These are phyloP conservation scores for Podarcis siculus DNA, from an alignment of 2,797 vertebrate genomes.

Conservation along the genomic window DNA sequence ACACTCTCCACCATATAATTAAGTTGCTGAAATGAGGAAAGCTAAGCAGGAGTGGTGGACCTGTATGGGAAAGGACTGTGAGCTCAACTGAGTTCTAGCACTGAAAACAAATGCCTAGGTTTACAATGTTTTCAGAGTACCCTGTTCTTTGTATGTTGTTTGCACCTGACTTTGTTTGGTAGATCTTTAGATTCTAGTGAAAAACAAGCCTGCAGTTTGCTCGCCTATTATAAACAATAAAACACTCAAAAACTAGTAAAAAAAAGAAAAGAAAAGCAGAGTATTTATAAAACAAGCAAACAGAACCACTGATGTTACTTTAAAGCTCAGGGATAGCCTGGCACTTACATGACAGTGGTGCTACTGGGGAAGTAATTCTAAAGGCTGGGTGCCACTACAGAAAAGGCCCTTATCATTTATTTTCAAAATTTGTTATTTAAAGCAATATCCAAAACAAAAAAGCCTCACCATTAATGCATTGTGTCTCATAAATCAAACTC, in stretches of 20 bases:
- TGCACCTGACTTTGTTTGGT: no score
- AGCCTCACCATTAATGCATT: slow-evolving; percentile 81
- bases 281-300: background rate
- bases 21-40: no score
- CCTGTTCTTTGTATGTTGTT: no score
- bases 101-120: no score
- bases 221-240: background rate
- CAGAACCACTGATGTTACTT: background rate
- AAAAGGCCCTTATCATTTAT: background rate
- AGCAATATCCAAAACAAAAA: slow-evolving; percentile 63
- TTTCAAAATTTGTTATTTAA: slow-evolving; percentile 48
- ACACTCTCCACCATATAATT: no score
- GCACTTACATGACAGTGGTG: background rate
- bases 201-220: no score
- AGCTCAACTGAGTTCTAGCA: no score
- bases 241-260: background rate
- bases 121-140: no score
- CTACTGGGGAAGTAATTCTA: background rate
- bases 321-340: background rate
- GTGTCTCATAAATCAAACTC: slow-evolving; percentile 79
- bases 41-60: no score
- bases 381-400: background rate
- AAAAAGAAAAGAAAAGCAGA: background rate
- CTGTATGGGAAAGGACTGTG: no score
- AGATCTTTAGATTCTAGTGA: no score